Base-by-base conservation (phyloP, 2,797 vertebrate genomes). In the Holocentrus rufus region DNA sequence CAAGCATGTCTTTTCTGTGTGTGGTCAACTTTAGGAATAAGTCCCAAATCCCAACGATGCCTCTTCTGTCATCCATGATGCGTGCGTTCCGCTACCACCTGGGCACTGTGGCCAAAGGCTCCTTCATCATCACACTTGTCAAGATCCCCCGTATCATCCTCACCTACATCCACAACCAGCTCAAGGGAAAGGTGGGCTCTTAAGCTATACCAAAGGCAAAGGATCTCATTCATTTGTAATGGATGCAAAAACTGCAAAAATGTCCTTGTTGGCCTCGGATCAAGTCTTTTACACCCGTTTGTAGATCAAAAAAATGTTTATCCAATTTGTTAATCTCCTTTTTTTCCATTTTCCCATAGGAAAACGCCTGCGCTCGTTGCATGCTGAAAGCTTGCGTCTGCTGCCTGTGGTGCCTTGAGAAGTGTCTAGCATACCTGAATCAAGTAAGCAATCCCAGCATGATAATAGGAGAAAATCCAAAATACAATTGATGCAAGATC, bases 331-430 rank as follows among this genome's bases (percentile, higher is more conserved):
- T 9, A 34, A 15, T 39, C 8, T 61, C 15, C 13, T 10, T 3
- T 9, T 70, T 9, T 69, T 13, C 62, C 5, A 34, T 47, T 2
- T 1, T 23, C 13, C 56, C 3, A 1, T 66, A 99, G 98, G 97
- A 99, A 87, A 99, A 98, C 46, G 96, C 95, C 42, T 97, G 95
- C 74, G 97, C 98, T 66, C 95, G 96, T 10, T 99, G 97, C 90
- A 93, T 98, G 94, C 84, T 99, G 83, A 99, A 98, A 91, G 92
- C 95, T 31, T 99, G 98, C 72, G 94, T 99, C 85, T 99, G 98
- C 93, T 99, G 97, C 90, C 90, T 99, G 91, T 99, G 97, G 97
- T 99, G 98, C 93, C 93, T 99, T 27, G 96, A 98, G 91, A 99
- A 98, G 94, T 99, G 97, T 94, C 95, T 99, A 42, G 93, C 91